phyloP scores from a whole-genome alignment of 2,888 invertebrate genomes.

The Bibio marci region DNA sequence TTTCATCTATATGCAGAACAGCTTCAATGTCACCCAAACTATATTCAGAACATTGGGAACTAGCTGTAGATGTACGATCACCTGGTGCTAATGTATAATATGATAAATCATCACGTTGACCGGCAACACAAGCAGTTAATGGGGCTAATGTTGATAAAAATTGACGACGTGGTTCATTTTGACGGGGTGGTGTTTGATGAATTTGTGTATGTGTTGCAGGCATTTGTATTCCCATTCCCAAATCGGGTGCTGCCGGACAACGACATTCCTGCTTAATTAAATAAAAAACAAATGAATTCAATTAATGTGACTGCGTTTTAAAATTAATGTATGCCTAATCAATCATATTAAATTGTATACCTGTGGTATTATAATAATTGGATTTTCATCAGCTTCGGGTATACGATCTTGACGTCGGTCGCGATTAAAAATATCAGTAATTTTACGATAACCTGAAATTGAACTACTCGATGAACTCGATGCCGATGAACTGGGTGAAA shows the following conservation, averaged over 20 bases:
- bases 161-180: constrained; percentile 51
- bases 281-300: neutral
- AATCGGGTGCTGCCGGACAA: constrained; percentile 34
- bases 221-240: constrained; percentile 34
- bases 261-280: constrained; percentile 22
- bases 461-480: constrained; percentile 38
- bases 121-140: constrained; percentile 57
- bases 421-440: constrained; percentile 29
- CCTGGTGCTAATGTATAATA: constrained; percentile 40
- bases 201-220: constrained; percentile 29
- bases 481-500: constrained; percentile 38
- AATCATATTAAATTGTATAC: too few species aligned
- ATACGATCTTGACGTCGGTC: constrained; percentile 30
- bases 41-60: constrained; percentile 46
- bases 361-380: constrained; percentile 30
- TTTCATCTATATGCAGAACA: constrained; percentile 37
- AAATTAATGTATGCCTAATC: neutral
- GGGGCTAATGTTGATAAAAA: constrained; percentile 65
- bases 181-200: constrained; percentile 29
- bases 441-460: constrained; percentile 44
- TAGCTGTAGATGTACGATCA: constrained; percentile 41
- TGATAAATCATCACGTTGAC: constrained; percentile 36
- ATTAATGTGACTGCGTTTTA: neutral
- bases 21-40: constrained; percentile 42
- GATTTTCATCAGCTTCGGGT: constrained; percentile 29